These are phyloP conservation scores for Isaurus tuberculatus DNA, from an alignment of 92 coral and sea anemone genomes.

Conservation along the genomic window DNA sequence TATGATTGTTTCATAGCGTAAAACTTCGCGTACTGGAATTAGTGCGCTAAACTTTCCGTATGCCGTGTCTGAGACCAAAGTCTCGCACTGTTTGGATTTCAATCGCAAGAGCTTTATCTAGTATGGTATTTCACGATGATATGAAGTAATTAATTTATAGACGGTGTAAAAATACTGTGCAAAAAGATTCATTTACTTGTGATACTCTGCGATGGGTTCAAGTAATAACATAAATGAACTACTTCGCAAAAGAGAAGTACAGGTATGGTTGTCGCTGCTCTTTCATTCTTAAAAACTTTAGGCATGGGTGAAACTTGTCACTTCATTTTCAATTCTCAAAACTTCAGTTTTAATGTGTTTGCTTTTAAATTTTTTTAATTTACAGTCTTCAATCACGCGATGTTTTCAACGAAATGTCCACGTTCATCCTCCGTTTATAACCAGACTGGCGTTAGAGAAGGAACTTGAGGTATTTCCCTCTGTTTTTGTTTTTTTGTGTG, in stretches of 20 bases:
- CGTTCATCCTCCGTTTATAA: constrained; percentile 77
- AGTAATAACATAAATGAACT: constrained; percentile 67
- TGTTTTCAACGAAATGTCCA: constrained; percentile 76
- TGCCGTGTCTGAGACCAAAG: neutral
- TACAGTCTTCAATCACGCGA: constrained; percentile 92
- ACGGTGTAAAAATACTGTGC: neutral
- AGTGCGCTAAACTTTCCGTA: neutral
- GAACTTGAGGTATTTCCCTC: constrained; percentile 83
- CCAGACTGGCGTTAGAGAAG: constrained; percentile 82
- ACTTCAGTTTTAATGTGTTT: neutral
- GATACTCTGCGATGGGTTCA: constrained; percentile 13
- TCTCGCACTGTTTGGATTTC: neutral
- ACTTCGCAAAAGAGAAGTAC: constrained; percentile 79
- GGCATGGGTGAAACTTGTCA: constrained; percentile 1
- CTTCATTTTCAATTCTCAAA: neutral
- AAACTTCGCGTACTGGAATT: neutral
- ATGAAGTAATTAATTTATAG: constrained; percentile 35
- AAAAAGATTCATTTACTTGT: neutral
- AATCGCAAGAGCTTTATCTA: too few species aligned
- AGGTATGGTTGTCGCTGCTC: constrained; percentile 41
- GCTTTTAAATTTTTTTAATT: constrained; percentile 15
- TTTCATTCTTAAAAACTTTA: neutral
- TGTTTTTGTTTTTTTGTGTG: neutral
- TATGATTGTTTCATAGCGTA: neutral
- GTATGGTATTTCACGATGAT: neutral